Base-by-base conservation (phyloP, 2,888 invertebrate genomes). In the Tillus elongatus region DNA sequence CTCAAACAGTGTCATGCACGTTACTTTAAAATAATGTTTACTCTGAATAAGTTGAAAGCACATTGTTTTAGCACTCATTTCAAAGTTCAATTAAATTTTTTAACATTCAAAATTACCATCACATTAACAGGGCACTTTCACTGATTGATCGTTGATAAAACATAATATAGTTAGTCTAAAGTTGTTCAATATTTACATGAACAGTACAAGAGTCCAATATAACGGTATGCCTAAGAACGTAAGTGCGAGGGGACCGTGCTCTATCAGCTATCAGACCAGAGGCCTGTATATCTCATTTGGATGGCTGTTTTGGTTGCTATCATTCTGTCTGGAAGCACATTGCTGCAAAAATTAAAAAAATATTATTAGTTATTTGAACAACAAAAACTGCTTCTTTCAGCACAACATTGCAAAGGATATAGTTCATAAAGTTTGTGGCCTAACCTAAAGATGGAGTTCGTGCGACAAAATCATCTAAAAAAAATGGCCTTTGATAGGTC, bases 251-350 rank as follows among this genome's bases (percentile, higher is more conserved):
- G 74, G 75, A 69, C 77, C 78, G 68, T 75, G 71, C 63, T 75
- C 73, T 50, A 77, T 72, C 67, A 76, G 79, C 76, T 77, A 82
- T 82, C 81, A 82, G 75, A 81, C 81, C 61, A 74, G 54, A 44
- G 72, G 70, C 31, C 72, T 70, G 59, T 74, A 75, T 41, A 86
- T 84, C 67, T 86, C 86, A 65, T 86, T 87, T 54, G 83, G 82
- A 68, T 85, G 84, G 53, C 78, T 74, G 66, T 83, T 85, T 64
- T 85, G 85, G 71, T 82, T 84, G 53, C 82, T 84, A 66, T 82
- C 80, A 62, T 85, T 84, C 53, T 78, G 80, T 58, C 82, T 73
- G 43, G 73, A 73, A 39, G 80, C 76, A 62, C 85, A 85, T 78
- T 85, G 85, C 85, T 85, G 74, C 14, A 77, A 76, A 60, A 62